Evolutionary conservation across 2,797 vertebrate genomes (phyloP), one percentile per base, ranked within the genome.

Genomic region (Setipinna tenuifilis): DNA sequence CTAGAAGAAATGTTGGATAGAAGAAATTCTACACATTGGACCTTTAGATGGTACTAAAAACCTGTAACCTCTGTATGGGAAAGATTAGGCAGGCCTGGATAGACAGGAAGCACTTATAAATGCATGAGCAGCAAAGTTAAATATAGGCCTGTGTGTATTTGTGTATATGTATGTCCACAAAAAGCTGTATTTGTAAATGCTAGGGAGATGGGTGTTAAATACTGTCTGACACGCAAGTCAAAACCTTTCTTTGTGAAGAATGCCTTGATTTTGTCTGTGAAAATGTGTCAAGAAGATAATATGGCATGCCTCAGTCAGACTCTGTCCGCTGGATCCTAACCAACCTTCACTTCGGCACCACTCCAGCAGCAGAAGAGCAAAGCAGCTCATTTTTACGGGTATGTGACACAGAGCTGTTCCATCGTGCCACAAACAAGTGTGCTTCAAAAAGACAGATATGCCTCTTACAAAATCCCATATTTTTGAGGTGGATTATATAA

Each of bases 401-500:
- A 41, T 19, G 31, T 35, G 28, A 86, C 82, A 31, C 59, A 50
- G 57, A 46, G 82, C 59, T 28, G 83, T 81, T 44, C 65, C 71
- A 75, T 17, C 81, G 80, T 81, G 41, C 83, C 85, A 87, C 85
- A 88, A 90, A 89, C 89, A 85, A 6, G 86, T 9, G 16, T 9
- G 31, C 19, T 75, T 41, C 16, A 89, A 87, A 85, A 90, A 84
- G 82, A 84, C 88, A 85, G 86, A 86, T 86, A 83, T 82, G 85
- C 89, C 83, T 12, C 85, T 81, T 62, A 88, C 80, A 90, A 83
- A 87, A 89, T 84, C 85, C 85, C 23, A 5, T 87, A 59, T 86
- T 90, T 91, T 89, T 90, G 88, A 88, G 83, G 85, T 88, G 89
- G 88, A 91, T 91, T 90, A 84, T 35, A 83, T 85, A 82, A 85